Base-by-base conservation (phyloP, 37 sponge, comb jelly and placozoan genomes). In the Chondrosia reniformis region DNA sequence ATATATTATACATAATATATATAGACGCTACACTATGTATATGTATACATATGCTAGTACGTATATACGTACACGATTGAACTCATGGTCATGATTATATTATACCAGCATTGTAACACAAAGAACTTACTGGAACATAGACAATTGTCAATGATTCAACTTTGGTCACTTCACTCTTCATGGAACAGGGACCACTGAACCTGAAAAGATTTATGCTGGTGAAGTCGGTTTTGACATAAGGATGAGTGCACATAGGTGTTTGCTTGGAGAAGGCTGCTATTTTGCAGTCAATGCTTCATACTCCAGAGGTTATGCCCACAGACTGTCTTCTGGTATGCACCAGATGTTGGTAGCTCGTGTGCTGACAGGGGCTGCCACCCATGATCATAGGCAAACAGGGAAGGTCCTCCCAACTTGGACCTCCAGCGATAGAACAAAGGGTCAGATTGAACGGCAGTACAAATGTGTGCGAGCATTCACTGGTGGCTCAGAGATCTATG, bases 261-360 rank as follows among this genome's bases (percentile, higher is more conserved):
- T 76, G 77, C 55, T 55, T 55, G 77, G 77, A 7, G 54, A 54
- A 5, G 77, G 77, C 5, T 33, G 46, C 25, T 76, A 76, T 54
- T 76, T 76, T 9, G 77, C 77, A 31, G 77, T 76, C 32, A 76
- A 76, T 55, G 46, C 77, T 21, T 76, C 77, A 52, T 76, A 76
- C 36, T 76, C 77, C 34, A 3, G 55, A 52, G 36, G 55, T 2
- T 49, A 49, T 44, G 77, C 77, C 25, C 57, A 76, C 54, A 54
- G 37, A 7, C 54, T 76, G 57, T 49, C 55, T 7, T 52, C 46
- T 75, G 58, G 58, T 56, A 8, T 2, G 58, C 4, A 3, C 7
- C 58, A 56, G 58, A 56, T 56, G 58, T 6, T 56, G 58, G 58
- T 56, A 28, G 58, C 58, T 56, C 58, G 58, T 56, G 58, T 56